A percentile compares a stretch with the other conserved stretches of the same genome.
These are phyloP conservation scores for Lydus trimaculatus DNA, from an alignment of 2,888 invertebrate genomes.

Conservation along the genomic window DNA sequence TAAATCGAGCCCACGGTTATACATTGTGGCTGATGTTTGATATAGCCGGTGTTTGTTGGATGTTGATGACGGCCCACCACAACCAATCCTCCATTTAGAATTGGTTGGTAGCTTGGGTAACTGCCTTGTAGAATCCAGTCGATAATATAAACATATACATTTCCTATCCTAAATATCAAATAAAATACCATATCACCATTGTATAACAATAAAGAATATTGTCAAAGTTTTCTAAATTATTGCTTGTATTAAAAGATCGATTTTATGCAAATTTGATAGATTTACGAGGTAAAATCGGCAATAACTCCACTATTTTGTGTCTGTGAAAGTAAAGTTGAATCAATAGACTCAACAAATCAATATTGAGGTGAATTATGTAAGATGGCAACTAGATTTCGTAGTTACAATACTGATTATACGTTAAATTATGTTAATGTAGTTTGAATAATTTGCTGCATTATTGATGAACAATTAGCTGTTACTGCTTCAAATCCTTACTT, in stretches of 20 bases:
- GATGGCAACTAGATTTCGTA: background rate
- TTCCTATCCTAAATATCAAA: background rate
- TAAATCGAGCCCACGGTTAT: conserved; percentile 50
- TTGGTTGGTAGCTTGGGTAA: too few species aligned
- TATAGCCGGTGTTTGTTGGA: conserved; percentile 34
- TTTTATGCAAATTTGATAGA: conserved; percentile 1
- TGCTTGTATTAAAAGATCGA: background rate
- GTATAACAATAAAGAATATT: background rate
- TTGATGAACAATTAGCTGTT: too few species aligned
- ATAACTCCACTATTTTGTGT: background rate
- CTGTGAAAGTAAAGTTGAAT: background rate
- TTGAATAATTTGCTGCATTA: too few species aligned
- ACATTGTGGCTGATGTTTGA: conserved; percentile 37
- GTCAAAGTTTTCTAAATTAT: background rate
- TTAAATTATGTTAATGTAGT: background rate
- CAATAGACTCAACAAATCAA: background rate
- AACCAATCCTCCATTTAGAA: background rate
- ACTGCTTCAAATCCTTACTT: too few species aligned
- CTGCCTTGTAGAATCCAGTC: background rate
- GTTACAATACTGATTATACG: background rate
- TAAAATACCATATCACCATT: background rate
- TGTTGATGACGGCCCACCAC: conserved; percentile 23
- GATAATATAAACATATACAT: too few species aligned
- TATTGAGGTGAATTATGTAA: background rate
- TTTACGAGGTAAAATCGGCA: background rate